Evolutionary conservation across 2,888 invertebrate genomes (phyloP).

Genomic region (Polyommatus icarus): DNA sequence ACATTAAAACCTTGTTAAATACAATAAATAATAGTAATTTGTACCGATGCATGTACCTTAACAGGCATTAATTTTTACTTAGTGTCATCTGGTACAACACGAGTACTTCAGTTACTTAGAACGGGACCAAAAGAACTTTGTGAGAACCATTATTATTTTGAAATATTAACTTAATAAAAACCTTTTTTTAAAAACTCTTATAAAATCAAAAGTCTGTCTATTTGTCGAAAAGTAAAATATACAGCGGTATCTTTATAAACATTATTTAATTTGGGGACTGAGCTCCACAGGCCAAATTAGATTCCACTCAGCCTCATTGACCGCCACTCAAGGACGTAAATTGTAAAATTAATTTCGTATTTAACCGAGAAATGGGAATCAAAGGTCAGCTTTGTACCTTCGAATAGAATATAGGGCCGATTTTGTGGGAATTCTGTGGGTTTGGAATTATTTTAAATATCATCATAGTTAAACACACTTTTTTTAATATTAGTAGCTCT

Average conservation of each 20-base stretch:
- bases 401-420: not conserved
- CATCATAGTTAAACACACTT: not conserved
- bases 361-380: slow-evolving; percentile 15
- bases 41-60: too few species aligned
- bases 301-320: slow-evolving; percentile 10
- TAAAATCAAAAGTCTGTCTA: not conserved
- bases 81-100: not conserved
- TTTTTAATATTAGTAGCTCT: not conserved
- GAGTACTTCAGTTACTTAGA: not conserved
- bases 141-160: too few species aligned
- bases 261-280: slow-evolving; percentile 9
- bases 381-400: slow-evolving; percentile 5
- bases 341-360: slow-evolving; percentile 19
- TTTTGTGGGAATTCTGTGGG: not conserved
- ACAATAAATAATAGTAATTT: too few species aligned
- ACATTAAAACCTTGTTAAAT: too few species aligned
- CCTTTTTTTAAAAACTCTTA: not conserved
- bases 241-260: not conserved
- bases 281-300: slow-evolving; percentile 14
- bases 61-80: too few species aligned
- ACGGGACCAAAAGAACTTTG: not conserved
- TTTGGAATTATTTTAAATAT: not conserved
- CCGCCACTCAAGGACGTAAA: slow-evolving; percentile 5
- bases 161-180: not conserved
- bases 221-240: slow-evolving; percentile 2